phyloP scores from a whole-genome alignment of 1,140 invertebrate genomes.

The Drosophila lacteicornis region DNA sequence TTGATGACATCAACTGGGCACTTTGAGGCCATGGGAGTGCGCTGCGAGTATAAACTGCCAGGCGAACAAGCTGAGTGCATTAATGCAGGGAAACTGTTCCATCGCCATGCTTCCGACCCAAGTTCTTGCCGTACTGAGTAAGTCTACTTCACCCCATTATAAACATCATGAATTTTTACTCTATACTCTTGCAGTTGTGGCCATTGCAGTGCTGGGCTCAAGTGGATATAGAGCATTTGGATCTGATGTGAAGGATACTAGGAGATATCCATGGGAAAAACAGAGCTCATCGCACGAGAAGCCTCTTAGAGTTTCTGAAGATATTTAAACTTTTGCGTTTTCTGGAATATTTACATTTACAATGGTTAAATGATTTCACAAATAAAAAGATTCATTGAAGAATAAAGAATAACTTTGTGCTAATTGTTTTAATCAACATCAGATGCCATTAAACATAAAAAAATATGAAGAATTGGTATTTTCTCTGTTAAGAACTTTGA shows the following conservation, averaged over 20 bases:
- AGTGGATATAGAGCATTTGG: background rate
- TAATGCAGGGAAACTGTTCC: background rate
- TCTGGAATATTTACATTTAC: background rate
- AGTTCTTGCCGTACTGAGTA: conserved; percentile 32
- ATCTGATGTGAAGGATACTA: background rate
- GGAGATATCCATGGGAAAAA: conserved; percentile 10
- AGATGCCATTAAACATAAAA: too few relatives aligned
- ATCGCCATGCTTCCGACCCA: conserved; percentile 25
- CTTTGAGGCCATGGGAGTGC: conserved; percentile 13
- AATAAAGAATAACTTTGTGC: background rate
- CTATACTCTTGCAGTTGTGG: conserved; percentile 9
- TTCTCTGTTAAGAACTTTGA: background rate
- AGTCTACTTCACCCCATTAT: background rate
- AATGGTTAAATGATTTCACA: background rate
- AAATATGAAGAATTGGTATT: too few relatives aligned
- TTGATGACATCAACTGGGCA: conserved; percentile 21
- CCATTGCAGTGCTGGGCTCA: background rate
- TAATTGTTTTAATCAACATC: too few relatives aligned
- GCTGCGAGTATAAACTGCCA: conserved; percentile 25
- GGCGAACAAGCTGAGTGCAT: conserved; percentile 6
- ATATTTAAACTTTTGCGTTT: conserved; percentile 26
- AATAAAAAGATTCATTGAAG: background rate
- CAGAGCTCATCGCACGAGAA: conserved; percentile 4
- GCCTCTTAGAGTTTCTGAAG: conserved; percentile 45
- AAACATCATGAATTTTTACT: background rate